Conservation (phyloP, 1,140 invertebrate species). For the Lethrus apterus region DNA sequence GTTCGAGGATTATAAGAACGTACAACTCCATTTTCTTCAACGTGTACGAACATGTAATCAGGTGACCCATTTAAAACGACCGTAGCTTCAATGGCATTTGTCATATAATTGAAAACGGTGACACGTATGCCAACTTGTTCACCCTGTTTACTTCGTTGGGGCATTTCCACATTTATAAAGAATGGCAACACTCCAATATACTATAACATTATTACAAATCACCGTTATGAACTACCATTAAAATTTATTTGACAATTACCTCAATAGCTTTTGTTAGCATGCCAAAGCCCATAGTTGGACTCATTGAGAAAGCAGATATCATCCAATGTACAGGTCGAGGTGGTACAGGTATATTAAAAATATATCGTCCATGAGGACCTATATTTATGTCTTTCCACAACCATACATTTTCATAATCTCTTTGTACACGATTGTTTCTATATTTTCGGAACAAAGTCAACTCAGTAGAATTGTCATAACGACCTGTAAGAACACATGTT, state of each 20-base stretch:
- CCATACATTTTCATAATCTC: constrained; percentile 92
- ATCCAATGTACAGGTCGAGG: constrained; percentile 83
- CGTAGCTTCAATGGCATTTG: constrained; percentile 71
- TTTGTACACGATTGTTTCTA: constrained; percentile 75
- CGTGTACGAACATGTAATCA: constrained; percentile 91
- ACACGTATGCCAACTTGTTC: constrained; percentile 91
- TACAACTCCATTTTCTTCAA: constrained; percentile 83
- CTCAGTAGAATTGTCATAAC: constrained; percentile 54
- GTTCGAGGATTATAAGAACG: constrained; percentile 79
- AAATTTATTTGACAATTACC: constrained; percentile 41
- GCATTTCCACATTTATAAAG: constrained; percentile 94
- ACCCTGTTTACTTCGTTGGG: constrained; percentile 70
- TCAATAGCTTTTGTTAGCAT: constrained; percentile 71
- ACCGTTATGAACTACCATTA: background rate
- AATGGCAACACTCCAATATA: constrained; percentile 83
- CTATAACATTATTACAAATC: constrained; percentile 33
- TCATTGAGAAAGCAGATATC: constrained; percentile 86
- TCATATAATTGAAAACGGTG: constrained; percentile 91
- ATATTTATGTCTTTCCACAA: constrained; percentile 91
- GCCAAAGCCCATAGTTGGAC: constrained; percentile 75
- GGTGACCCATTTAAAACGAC: constrained; percentile 79
- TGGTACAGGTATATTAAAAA: constrained; percentile 84
- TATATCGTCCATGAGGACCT: constrained; percentile 78
- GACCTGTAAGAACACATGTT: no score
- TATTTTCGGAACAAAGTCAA: constrained; percentile 68